Evolutionary conservation across 1,140 invertebrate genomes (phyloP).

Genomic region (Gryon sp.): DNA sequence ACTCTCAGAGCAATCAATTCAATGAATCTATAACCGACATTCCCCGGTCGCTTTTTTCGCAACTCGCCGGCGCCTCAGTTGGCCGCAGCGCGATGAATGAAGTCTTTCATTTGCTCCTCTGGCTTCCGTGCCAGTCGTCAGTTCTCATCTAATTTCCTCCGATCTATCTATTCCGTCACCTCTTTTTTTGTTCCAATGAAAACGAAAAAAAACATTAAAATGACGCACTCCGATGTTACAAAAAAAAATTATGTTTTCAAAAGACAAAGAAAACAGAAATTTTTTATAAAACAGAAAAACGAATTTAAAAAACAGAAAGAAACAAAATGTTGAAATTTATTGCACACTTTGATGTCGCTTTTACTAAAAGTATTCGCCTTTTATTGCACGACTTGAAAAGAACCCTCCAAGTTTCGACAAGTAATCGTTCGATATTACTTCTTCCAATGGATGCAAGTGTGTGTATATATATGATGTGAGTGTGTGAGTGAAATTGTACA

Average conservation of each 20-base stretch:
- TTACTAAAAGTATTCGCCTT: neutral
- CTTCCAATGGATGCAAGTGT: constrained; percentile 12
- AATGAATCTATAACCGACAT: constrained; percentile 28
- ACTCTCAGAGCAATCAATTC: constrained; percentile 26
- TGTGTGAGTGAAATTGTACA: neutral
- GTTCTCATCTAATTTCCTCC: neutral
- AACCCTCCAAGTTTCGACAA: constrained; percentile 37
- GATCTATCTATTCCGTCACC: neutral
- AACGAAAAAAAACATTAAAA: too few species aligned
- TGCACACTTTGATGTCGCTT: too few species aligned
- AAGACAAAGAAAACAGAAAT: neutral
- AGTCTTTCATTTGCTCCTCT: constrained; percentile 1
- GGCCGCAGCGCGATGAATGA: neutral
- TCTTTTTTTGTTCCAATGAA: too few species aligned
- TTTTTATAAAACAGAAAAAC: too few species aligned
- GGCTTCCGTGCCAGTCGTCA: neutral
- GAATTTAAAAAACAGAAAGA: too few species aligned
- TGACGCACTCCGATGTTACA: too few species aligned
- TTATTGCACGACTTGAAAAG: constrained; percentile 15
- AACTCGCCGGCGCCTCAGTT: neutral
- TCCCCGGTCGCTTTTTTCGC: constrained; percentile 8
- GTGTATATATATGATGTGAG: neutral
- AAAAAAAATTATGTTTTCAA: too few species aligned
- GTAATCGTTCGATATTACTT: constrained; percentile 41
- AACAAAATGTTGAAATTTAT: too few species aligned